Percentiles rank a stretch among this genome's conserved stretches.
Conservation (phyloP, 1,140 invertebrate species). For the Dreissena rostriformis region DNA sequence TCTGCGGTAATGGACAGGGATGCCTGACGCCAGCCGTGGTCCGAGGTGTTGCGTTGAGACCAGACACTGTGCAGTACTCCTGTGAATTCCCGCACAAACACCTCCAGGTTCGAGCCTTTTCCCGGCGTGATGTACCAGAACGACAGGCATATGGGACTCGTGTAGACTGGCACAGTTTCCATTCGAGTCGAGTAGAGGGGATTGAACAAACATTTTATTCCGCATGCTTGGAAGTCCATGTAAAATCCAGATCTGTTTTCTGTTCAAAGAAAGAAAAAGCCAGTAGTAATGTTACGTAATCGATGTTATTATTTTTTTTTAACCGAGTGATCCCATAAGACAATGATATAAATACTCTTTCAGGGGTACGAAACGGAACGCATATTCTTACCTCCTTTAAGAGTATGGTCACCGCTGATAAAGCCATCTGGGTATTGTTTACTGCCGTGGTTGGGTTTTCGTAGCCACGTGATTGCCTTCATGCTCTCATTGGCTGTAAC, state of each 20-base stretch:
- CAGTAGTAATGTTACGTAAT: not conserved
- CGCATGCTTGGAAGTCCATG: slow-evolving; percentile 7
- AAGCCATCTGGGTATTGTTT: not conserved
- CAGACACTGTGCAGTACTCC: not conserved
- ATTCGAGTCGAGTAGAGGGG: not conserved
- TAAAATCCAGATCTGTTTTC: not conserved
- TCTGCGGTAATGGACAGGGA: not conserved
- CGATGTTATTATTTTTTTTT: no score
- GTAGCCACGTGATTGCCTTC: not conserved
- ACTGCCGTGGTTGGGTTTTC: not conserved
- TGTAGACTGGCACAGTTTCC: slow-evolving; percentile 13
- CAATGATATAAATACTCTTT: no score
- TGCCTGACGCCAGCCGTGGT: slow-evolving; percentile 7
- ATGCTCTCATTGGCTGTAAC: not conserved
- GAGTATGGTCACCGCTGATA: slow-evolving; percentile 14
- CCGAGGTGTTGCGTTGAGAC: not conserved
- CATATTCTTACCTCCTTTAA: not conserved
- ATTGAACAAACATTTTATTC: not conserved
- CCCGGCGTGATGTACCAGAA: slow-evolving; percentile 26
- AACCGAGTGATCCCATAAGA: no score
- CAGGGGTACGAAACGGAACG: no score
- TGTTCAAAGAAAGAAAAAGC: not conserved
- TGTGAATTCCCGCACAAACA: not conserved
- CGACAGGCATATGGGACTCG: slow-evolving; percentile 2
- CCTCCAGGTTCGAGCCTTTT: slow-evolving; percentile 1